These are phyloP conservation scores for Rutpela maculata DNA, from an alignment of 2,888 invertebrate species.

Conservation along the genomic window DNA sequence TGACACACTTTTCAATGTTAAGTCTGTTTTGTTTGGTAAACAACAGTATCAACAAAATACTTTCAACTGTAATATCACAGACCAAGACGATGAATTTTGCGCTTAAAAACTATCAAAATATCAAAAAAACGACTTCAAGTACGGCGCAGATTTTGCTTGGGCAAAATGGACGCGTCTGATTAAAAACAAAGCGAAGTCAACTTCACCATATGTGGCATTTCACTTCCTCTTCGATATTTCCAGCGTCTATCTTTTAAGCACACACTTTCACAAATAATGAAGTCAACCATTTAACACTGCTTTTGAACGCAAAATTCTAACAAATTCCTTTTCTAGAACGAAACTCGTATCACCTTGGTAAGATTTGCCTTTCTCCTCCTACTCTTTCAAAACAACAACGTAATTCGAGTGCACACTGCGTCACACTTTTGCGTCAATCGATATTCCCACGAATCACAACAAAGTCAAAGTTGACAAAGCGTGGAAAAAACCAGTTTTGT, in stretches of 20 bases:
- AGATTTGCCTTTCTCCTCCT: conserved; percentile 38
- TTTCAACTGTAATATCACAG: conserved; percentile 67
- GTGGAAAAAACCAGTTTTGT: too few species aligned
- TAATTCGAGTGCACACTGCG: conserved; percentile 8
- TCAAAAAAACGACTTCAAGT: conserved; percentile 53
- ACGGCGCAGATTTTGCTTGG: conserved; percentile 67
- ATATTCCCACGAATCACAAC: conserved; percentile 23
- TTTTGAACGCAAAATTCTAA: conserved; percentile 69
- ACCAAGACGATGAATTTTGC: conserved; percentile 70
- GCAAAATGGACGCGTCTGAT: conserved; percentile 72
- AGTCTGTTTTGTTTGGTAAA: conserved; percentile 52
- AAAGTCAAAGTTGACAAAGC: background rate
- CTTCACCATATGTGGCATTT: conserved; percentile 63
- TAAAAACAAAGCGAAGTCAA: conserved; percentile 69
- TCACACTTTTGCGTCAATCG: conserved; percentile 41
- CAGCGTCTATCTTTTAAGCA: conserved; percentile 47
- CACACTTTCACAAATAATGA: conserved; percentile 58
- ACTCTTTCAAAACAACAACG: conserved; percentile 35
- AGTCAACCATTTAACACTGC: conserved; percentile 58
- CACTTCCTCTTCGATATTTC: conserved; percentile 48
- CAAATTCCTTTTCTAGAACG: conserved; percentile 54
- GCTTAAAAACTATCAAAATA: conserved; percentile 66
- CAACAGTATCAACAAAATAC: conserved; percentile 42
- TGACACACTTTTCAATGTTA: conserved; percentile 44
- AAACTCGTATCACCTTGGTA: conserved; percentile 45